These are phyloP conservation scores for Brassicogethes aeneus DNA, from an alignment of 2,888 invertebrate species.

Conservation along the genomic window DNA sequence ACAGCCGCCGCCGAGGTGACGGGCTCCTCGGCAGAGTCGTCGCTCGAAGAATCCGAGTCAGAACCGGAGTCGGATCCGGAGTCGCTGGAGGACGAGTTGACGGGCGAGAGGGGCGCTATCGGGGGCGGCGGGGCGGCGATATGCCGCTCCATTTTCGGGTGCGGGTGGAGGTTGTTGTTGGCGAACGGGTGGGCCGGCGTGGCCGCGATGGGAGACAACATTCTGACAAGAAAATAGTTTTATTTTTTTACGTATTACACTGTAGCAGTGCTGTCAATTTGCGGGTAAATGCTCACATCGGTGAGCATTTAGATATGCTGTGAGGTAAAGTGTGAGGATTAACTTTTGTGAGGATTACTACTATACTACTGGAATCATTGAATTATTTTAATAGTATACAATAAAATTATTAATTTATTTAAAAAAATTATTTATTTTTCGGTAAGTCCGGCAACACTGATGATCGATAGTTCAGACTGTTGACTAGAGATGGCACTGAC, in stretches of 20 bases:
- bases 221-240: conserved; percentile 36
- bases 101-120: conserved; percentile 42
- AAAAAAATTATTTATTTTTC: no score
- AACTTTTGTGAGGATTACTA: conserved; percentile 6
- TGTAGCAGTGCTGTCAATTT: conserved; percentile 1
- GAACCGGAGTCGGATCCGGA: conserved; percentile 54
- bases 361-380: conserved; percentile 3
- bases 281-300: no score
- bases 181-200: conserved; percentile 40
- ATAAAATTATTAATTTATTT: no score
- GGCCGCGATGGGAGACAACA: conserved; percentile 44
- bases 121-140: conserved; percentile 9
- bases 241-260: conserved; percentile 9
- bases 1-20: conserved; percentile 15
- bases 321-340: no score
- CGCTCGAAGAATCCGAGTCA: conserved; percentile 46
- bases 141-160: conserved; percentile 12
- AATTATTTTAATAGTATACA: no score
- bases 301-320: no score
- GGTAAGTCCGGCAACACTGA: no score
- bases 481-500: no score
- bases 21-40: conserved; percentile 45
- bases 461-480: no score
- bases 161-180: conserved; percentile 10
- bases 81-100: conserved; percentile 54